Evolutionary conservation across 2,113 vertebrate genomes (phyloP), one percentile per base, ranked within the genome.

Genomic region (Axis porcinus): DNA sequence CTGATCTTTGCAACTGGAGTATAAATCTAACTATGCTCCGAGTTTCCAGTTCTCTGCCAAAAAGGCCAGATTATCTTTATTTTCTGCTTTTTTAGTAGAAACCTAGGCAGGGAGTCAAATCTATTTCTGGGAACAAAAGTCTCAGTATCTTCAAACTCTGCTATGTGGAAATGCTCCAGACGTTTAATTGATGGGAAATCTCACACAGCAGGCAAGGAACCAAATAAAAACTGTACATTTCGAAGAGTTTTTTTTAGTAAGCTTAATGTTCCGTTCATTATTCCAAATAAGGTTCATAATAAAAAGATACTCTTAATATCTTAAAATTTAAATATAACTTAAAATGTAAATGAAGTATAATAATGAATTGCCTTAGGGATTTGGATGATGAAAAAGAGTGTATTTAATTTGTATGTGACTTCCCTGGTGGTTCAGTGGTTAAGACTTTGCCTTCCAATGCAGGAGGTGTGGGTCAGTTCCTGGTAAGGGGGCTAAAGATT

Each of bases 41-140:
- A 76, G 54, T 50, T 54, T 79, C 90, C 43, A 92, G 43, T 40
- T 92, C 79, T 90, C 27, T 94, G 90, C 93, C 94, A 88, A 64
- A 95, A 90, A 62, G 17, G 25, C 90, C 64, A 36, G 54, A 60
- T 93, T 90, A 87, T 89, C 86, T 97, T 84, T n/a, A 96, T 55
- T 87, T 94, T 70, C 62, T 82, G 54, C 57, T 95, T 76, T 95
- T 97, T 98, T 64, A 79, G 90, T 85, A 67, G 84, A 91, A 94
- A 85, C 74, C 64, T 81, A 88, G 87, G 94, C 87, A 89, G 30
- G 64, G 85, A 94, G 58, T 96, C 96, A 96, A 89, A 55, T 89
- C 92, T 97, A 12, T 97, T 94, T 88, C 95, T 98, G 92, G 92
- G 81, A 98, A 97, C 74, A 88, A 88, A 85, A 88, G 85, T 89